Evolutionary conservation across 2,888 invertebrate genomes (phyloP).

Genomic region (Spilarctia lutea): DNA sequence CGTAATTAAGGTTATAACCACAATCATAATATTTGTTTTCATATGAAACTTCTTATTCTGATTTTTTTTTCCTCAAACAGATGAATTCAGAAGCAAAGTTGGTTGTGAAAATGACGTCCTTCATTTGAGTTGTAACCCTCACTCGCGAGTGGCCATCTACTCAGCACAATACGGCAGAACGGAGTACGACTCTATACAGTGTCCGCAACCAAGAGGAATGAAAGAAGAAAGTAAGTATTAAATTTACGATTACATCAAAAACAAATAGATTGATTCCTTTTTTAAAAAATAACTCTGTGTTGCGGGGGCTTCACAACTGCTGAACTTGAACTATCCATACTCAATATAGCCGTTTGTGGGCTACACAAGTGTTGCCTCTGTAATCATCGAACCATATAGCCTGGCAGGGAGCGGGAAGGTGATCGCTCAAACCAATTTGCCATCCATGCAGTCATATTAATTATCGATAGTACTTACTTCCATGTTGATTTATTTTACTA

Average conservation of each 20-base stretch:
- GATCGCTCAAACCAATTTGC: too few species aligned
- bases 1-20: background rate
- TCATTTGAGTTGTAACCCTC: conserved; percentile 94
- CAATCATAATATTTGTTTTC: background rate
- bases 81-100: conserved; percentile 97
- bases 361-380: too few species aligned
- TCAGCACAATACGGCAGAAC: conserved; percentile 97
- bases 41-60: background rate
- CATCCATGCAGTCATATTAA: too few species aligned
- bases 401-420: too few species aligned
- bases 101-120: conserved; percentile 97
- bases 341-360: too few species aligned
- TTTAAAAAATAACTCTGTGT: too few species aligned
- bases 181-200: conserved; percentile 94
- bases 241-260: background rate
- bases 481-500: too few species aligned
- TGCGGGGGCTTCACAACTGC: too few species aligned
- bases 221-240: conserved; percentile 94
- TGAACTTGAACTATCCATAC: too few species aligned
- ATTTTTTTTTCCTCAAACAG: conserved; percentile 78
- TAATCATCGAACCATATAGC: too few species aligned
- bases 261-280: background rate
- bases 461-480: too few species aligned
- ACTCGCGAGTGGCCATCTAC: conserved; percentile 96
- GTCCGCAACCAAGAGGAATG: conserved; percentile 94